Conservation (phyloP, 23 tunicate species). For the Pegea sp. region DNA sequence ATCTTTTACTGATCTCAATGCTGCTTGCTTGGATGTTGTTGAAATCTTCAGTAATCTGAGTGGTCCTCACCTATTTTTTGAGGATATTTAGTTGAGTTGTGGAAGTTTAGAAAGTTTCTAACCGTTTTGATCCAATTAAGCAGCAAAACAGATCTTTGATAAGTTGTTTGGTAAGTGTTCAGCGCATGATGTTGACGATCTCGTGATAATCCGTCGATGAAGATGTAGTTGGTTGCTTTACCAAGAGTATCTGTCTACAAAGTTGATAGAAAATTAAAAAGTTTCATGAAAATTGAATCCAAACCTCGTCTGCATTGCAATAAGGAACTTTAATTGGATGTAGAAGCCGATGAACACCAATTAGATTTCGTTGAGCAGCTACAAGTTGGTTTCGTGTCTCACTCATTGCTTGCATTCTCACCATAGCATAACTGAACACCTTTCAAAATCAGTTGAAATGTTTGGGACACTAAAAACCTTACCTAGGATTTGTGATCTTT, state of each 20-base stretch:
- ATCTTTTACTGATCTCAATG: neutral
- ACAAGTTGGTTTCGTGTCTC: constrained; percentile 32
- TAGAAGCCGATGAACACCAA: constrained; percentile 13
- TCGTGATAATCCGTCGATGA: constrained; percentile 25
- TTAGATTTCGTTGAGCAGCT: constrained; percentile 36
- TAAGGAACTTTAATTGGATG: constrained; percentile 34
- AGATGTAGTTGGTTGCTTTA: constrained; percentile 37
- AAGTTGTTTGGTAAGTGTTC: constrained; percentile 25
- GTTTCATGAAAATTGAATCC: neutral
- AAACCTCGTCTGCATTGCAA: constrained; percentile 34
- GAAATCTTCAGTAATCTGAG: neutral
- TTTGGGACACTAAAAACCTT: constrained; percentile 2
- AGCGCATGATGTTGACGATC: constrained; percentile 29
- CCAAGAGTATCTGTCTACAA: constrained; percentile 19
- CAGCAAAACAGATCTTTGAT: constrained; percentile 15
- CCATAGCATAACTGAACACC: constrained; percentile 19
- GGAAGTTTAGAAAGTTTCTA: constrained; percentile 1
- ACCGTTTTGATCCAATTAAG: constrained; percentile 26
- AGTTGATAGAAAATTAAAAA: neutral
- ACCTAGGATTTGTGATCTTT: constrained; percentile 12
- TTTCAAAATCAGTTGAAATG: too few species aligned
- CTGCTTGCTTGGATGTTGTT: neutral
- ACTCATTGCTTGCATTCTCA: constrained; percentile 23
- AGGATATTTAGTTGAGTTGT: too few species aligned
- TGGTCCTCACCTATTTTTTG: neutral